Percentiles rank a stretch among this genome's conserved stretches.
phyloP scores from a whole-genome alignment of 2,888 invertebrate genomes.

The Cyaniris semiargus region DNA sequence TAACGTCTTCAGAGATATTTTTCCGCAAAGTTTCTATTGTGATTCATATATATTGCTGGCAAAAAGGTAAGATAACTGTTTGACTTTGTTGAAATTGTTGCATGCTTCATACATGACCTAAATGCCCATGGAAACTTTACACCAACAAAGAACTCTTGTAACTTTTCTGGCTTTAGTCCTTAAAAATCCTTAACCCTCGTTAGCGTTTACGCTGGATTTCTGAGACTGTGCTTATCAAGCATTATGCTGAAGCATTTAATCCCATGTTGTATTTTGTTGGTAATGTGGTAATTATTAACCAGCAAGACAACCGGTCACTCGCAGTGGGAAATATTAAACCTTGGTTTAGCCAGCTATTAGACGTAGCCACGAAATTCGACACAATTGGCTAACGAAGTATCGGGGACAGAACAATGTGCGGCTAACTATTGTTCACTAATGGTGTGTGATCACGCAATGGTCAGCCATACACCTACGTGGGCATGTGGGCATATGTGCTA shows the following conservation, averaged over 20 bases:
- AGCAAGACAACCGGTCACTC: background rate
- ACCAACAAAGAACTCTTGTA: too few species aligned
- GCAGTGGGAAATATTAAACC: slow-evolving; percentile 1
- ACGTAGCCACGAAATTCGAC: slow-evolving; percentile 14
- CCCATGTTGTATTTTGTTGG: background rate
- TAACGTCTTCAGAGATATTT: too few species aligned
- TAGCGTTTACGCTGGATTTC: background rate
- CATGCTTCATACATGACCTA: too few species aligned
- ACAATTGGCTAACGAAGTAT: slow-evolving; percentile 13
- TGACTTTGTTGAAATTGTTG: too few species aligned
- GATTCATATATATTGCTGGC: too few species aligned
- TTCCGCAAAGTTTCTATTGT: too few species aligned
- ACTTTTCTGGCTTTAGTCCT: too few species aligned
- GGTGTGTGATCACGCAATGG: slow-evolving; percentile 21
- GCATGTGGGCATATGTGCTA: background rate
- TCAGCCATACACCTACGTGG: background rate
- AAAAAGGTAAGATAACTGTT: too few species aligned
- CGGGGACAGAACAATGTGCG: slow-evolving; percentile 2
- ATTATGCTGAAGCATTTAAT: background rate
- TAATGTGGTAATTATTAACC: background rate
- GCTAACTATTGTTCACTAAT: background rate
- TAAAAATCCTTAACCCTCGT: too few species aligned
- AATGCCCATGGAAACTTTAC: too few species aligned
- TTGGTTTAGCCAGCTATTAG: background rate
- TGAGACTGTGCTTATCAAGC: background rate